phyloP scores from a whole-genome alignment of 2,888 invertebrate genomes.

The Tetragonula carbonaria region DNA sequence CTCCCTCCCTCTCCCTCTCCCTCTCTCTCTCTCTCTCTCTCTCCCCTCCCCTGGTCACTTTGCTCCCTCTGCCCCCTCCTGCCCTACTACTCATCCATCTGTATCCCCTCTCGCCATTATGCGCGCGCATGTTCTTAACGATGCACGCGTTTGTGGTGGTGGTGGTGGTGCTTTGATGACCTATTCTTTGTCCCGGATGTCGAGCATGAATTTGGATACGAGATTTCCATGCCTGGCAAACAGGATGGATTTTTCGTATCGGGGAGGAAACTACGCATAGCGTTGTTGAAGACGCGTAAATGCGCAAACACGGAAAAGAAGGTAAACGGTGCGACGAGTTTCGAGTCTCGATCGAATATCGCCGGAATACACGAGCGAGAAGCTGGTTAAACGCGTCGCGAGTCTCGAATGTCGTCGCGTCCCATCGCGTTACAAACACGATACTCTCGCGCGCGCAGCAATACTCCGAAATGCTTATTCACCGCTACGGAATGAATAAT shows the following conservation, averaged over 20 bases:
- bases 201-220: neutral
- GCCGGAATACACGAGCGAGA: neutral
- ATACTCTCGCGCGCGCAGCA: constrained; percentile 63
- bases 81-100: constrained; percentile 5
- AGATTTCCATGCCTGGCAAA: neutral
- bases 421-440: constrained; percentile 46
- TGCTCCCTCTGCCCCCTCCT: constrained; percentile 11
- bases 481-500: constrained; percentile 83
- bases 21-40: constrained; percentile 18
- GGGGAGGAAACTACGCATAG: neutral
- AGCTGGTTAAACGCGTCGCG: constrained; percentile 9
- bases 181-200: constrained; percentile 1
- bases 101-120: neutral
- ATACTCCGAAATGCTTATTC: constrained; percentile 81
- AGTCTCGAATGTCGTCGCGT: neutral
- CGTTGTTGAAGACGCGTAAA: neutral
- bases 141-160: neutral
- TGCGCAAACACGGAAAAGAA: neutral
- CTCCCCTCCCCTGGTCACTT: constrained; percentile 1
- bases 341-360: too few species aligned
- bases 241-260: neutral
- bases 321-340: neutral
- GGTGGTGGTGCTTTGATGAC: neutral
- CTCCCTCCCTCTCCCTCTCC: constrained; percentile 4
- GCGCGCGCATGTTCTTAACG: neutral